Evolutionary conservation across 2,888 invertebrate species (phyloP).

Genomic region (Eupithecia pulchellata): DNA sequence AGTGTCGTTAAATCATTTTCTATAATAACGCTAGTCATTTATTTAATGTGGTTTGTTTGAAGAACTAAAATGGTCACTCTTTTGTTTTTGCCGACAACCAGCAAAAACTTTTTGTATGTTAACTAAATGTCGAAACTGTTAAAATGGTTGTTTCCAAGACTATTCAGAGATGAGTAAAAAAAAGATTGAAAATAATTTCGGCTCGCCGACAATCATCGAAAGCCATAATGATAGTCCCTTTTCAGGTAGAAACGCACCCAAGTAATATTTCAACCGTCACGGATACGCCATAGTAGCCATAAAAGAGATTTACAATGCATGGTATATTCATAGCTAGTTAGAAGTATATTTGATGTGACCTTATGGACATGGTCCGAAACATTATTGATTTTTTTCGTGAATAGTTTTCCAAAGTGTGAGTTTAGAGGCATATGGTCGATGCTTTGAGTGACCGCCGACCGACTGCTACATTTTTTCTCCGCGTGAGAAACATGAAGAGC

Average conservation of each 20-base stretch:
- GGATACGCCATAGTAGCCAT: slow-evolving; percentile 76
- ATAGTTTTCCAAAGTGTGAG: slow-evolving; percentile 65
- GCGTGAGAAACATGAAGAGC: slow-evolving; percentile 48
- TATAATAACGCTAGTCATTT: slow-evolving; percentile 51
- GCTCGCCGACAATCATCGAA: slow-evolving; percentile 80
- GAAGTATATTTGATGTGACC: slow-evolving; percentile 72
- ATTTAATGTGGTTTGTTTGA: slow-evolving; percentile 64
- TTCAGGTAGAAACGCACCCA: slow-evolving; percentile 82
- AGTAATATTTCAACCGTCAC: slow-evolving; percentile 83
- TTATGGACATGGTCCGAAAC: slow-evolving; percentile 74
- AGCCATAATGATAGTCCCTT: slow-evolving; percentile 80
- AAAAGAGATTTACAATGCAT: slow-evolving; percentile 82
- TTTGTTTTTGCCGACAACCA: slow-evolving; percentile 64
- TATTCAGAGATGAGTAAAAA: slow-evolving; percentile 65
- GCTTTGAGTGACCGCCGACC: slow-evolving; percentile 69
- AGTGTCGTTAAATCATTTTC: slow-evolving; percentile 51
- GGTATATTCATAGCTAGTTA: slow-evolving; percentile 80
- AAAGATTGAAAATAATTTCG: slow-evolving; percentile 74
- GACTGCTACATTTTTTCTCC: slow-evolving; percentile 64
- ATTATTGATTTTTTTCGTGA: slow-evolving; percentile 73
- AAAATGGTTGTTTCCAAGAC: slow-evolving; percentile 69
- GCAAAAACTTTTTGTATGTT: slow-evolving; percentile 57
- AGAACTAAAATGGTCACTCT: slow-evolving; percentile 55
- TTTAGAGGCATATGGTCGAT: slow-evolving; percentile 74
- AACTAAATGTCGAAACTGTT: slow-evolving; percentile 69